Evolutionary conservation across 2,888 invertebrate genomes (phyloP).

Genomic region (Melanchra persicariae): DNA sequence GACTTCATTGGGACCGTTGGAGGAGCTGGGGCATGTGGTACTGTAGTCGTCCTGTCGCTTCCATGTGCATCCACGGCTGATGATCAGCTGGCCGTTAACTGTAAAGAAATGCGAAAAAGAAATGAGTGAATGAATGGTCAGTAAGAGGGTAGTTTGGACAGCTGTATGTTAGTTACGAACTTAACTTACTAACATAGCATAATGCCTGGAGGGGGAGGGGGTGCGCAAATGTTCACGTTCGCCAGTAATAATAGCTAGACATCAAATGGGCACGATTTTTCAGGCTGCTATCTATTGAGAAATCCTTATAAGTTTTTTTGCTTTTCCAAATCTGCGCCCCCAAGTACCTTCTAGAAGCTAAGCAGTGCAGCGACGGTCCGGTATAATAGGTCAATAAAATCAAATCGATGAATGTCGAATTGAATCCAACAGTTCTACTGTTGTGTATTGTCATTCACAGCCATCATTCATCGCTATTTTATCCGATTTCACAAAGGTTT

Average conservation of each 20-base stretch:
- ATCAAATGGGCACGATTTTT: background rate
- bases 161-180: too few relatives aligned
- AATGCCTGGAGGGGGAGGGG: background rate
- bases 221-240: background rate
- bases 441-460: background rate
- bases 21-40: constrained; percentile 87
- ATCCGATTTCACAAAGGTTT: constrained; percentile 13
- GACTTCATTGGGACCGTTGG: constrained; percentile 87
- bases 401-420: background rate
- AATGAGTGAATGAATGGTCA: constrained; percentile 5
- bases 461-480: constrained; percentile 2
- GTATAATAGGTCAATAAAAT: too few relatives aligned
- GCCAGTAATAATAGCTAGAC: background rate
- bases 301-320: too few relatives aligned
- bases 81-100: constrained; percentile 89
- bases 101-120: constrained; percentile 69
- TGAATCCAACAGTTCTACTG: background rate
- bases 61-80: constrained; percentile 91
- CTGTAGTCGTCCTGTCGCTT: constrained; percentile 89
- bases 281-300: too few relatives aligned
- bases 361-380: background rate
- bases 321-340: too few relatives aligned
- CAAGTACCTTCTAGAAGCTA: too few relatives aligned
- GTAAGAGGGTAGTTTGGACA: background rate
- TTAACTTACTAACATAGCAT: too few relatives aligned